phyloP scores from a whole-genome alignment of 2,888 invertebrate genomes.

The Eupithecia dodoneata region DNA sequence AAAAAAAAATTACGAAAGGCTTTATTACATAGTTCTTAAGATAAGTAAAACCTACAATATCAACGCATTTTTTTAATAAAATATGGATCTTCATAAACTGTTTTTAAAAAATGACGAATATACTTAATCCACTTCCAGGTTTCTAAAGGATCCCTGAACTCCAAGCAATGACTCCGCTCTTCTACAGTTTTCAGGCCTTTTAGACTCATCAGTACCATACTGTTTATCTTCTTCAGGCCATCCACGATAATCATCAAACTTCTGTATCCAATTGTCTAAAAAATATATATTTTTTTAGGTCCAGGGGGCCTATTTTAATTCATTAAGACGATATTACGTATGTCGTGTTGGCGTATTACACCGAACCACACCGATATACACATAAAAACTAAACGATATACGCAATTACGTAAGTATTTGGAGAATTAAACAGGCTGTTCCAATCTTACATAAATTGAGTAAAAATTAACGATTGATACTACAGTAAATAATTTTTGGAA shows the following conservation, averaged over 20 bases:
- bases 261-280: constrained; percentile 60
- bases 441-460: no score
- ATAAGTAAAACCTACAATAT: background rate
- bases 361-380: no score
- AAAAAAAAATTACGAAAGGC: background rate
- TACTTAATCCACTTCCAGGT: constrained; percentile 61
- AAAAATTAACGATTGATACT: no score
- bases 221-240: constrained; percentile 79
- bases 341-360: no score
- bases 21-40: background rate
- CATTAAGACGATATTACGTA: no score
- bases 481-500: background rate
- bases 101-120: background rate
- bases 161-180: constrained; percentile 77
- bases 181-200: constrained; percentile 70
- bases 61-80: background rate
- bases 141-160: constrained; percentile 75
- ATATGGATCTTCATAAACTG: background rate
- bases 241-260: constrained; percentile 72
- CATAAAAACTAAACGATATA: no score
- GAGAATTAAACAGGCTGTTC: no score
- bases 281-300: constrained; percentile 12
- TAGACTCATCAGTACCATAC: constrained; percentile 78
- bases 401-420: no score
- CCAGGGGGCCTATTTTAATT: background rate